Conservation (phyloP, 2,113 vertebrate species). For the Mormyrus lacerda region DNA sequence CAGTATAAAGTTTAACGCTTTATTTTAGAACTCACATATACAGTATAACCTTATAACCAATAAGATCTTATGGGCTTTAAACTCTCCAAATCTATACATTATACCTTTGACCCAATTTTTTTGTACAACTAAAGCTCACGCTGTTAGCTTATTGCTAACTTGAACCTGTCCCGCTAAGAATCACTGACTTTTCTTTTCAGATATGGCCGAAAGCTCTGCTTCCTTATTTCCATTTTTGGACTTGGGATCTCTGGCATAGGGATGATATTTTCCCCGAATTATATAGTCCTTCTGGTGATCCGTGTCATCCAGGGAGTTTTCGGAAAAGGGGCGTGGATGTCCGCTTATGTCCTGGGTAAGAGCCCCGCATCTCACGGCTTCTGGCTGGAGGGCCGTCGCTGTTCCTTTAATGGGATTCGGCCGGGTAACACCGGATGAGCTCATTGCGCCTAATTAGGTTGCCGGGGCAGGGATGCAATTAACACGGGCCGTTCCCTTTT, state of each 20-base stretch:
- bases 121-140: not conserved
- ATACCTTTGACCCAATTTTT: not conserved
- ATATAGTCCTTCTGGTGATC: constrained; percentile 63
- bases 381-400: not conserved
- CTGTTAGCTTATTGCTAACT: no score
- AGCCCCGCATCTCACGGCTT: not conserved
- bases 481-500: not conserved
- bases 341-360: constrained; percentile 71
- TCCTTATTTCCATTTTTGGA: constrained; percentile 65
- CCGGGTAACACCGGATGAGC: not conserved
- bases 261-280: constrained; percentile 66
- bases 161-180: not conserved
- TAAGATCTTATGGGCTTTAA: not conserved
- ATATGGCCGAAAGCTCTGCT: constrained; percentile 66
- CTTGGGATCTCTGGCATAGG: constrained; percentile 62
- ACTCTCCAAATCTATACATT: not conserved
- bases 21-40: not conserved
- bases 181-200: constrained; percentile 40
- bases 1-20: not conserved
- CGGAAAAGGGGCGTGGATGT: constrained; percentile 74
- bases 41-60: not conserved
- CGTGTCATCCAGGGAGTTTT: constrained; percentile 75
- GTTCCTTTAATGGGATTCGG: not conserved
- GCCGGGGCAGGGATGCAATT: not conserved
- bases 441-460: not conserved